Conservation (phyloP, 1,140 invertebrate genomes). For the Drosophila tsacasi region DNA sequence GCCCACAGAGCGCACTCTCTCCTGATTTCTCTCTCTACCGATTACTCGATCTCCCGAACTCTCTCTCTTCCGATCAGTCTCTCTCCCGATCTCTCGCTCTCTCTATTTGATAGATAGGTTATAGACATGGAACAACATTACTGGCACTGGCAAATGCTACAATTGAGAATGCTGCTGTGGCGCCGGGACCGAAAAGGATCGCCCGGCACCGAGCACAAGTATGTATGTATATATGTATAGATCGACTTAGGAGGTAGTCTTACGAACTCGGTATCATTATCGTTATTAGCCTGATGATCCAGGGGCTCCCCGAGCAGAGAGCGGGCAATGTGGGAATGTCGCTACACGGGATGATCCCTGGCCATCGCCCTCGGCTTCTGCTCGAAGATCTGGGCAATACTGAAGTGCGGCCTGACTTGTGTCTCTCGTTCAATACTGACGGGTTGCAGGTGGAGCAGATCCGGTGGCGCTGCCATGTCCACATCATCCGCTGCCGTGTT, state of each 20-base stretch:
- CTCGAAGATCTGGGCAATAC: constrained; percentile 19
- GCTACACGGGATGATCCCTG: background rate
- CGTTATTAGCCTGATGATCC: background rate
- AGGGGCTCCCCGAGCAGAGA: background rate
- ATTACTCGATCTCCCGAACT: too few relatives aligned
- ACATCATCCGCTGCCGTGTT: constrained; percentile 9
- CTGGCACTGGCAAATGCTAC: constrained; percentile 68
- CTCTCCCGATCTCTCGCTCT: constrained; percentile 3
- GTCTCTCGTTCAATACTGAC: constrained; percentile 47
- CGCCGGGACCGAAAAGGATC: background rate
- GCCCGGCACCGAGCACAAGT: constrained; percentile 3
- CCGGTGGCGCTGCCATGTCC: constrained; percentile 2
- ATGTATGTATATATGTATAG: background rate
- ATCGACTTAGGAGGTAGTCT: constrained; percentile 24
- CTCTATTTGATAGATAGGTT: constrained; percentile 42
- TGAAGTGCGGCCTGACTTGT: constrained; percentile 33
- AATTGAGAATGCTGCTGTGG: constrained; percentile 32
- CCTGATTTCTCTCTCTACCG: too few relatives aligned
- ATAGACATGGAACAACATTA: constrained; percentile 70
- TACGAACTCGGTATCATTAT: constrained; percentile 4
- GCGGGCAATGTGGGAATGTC: too few relatives aligned
- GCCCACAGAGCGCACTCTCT: background rate
- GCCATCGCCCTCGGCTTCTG: background rate
- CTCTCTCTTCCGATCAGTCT: background rate
- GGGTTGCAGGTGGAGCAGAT: constrained; percentile 22